Conservation (phyloP, 2,113 vertebrate genomes). For the Ictidomys tridecemlineatus region DNA sequence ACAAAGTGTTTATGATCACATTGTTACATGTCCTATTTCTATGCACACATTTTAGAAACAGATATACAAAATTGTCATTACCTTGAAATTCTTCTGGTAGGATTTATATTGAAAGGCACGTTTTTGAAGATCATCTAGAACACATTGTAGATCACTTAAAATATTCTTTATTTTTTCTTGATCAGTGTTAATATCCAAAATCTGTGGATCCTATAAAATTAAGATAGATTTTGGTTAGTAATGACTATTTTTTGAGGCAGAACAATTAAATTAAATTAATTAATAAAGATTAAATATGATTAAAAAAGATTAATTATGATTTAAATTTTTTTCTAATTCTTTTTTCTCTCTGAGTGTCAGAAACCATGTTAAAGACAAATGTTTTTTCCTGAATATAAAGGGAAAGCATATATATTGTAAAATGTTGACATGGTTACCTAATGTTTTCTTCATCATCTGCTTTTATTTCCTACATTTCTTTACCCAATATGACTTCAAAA, state of each 20-base stretch:
- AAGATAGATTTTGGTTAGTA: conserved; percentile 49
- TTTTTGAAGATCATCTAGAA: conserved; percentile 91
- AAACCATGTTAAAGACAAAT: background rate
- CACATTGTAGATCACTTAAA: conserved; percentile 87
- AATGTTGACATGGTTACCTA: background rate
- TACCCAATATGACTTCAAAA: background rate
- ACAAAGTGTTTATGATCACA: background rate
- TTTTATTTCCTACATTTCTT: conserved; percentile 15
- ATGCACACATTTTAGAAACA: background rate
- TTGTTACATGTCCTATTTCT: background rate
- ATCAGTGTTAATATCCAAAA: conserved; percentile 90
- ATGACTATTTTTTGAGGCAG: background rate
- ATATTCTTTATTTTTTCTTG: conserved; percentile 85
- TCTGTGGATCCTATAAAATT: conserved; percentile 89
- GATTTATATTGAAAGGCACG: conserved; percentile 90
- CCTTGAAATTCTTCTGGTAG: conserved; percentile 94
- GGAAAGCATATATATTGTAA: background rate
- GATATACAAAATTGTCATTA: conserved; percentile 68
- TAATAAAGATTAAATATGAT: background rate
- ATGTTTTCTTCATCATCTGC: background rate
- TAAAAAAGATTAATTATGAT: too few relatives aligned
- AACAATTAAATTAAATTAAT: background rate
- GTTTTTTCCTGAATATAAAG: conserved; percentile 5
- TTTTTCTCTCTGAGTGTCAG: conserved; percentile 32
- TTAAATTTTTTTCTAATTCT: background rate